Evolutionary conservation across 1,140 invertebrate species (phyloP).

Genomic region (Ruditapes philippinarum): DNA sequence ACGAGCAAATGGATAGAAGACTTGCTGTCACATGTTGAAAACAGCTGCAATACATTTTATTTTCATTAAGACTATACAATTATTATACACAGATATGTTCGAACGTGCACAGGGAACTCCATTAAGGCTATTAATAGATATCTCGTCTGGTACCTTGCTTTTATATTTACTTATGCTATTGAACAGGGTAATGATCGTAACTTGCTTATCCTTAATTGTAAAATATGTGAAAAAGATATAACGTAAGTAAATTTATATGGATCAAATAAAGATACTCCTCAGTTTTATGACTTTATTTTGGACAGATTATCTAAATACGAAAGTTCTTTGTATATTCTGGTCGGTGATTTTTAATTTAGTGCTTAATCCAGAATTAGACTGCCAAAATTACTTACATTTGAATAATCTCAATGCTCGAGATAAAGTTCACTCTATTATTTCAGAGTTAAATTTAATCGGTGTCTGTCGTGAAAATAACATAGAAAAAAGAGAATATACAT

Average conservation of each 20-base stretch:
- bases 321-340: constrained; percentile 8
- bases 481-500: constrained; percentile 27
- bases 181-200: constrained; percentile 30
- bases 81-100: no score
- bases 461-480: constrained; percentile 8
- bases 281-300: constrained; percentile 5
- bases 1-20: no score
- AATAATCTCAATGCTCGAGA: constrained; percentile 43
- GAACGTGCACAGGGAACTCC: no score
- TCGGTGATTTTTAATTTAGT: constrained; percentile 54
- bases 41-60: no score
- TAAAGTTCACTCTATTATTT: not conserved
- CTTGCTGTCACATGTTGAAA: no score
- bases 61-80: no score
- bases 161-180: no score
- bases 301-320: not conserved
- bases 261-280: constrained; percentile 50
- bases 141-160: no score
- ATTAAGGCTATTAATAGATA: no score
- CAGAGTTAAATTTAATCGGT: constrained; percentile 30
- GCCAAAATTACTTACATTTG: constrained; percentile 23
- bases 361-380: constrained; percentile 30
- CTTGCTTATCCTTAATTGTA: constrained; percentile 22
- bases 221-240: not conserved
- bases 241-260: constrained; percentile 36